phyloP scores from a whole-genome alignment of 2,888 invertebrate species.

The Hyles lineata region DNA sequence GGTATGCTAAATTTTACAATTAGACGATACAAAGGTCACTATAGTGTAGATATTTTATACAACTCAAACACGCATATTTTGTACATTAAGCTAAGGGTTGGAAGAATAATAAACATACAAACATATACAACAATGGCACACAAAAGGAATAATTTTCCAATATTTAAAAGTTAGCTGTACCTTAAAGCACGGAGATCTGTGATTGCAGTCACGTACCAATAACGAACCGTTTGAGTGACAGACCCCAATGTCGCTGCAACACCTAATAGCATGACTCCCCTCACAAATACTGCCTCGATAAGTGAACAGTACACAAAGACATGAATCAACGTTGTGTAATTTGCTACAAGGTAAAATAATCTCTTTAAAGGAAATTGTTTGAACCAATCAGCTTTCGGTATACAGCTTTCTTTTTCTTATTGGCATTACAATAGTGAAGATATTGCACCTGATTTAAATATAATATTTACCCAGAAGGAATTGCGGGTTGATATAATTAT shows the following conservation, averaged over 20 bases:
- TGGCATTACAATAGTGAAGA: no score
- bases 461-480: no score
- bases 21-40: no score
- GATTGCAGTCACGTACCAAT: conserved; percentile 76
- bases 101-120: no score
- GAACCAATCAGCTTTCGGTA: no score
- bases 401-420: no score
- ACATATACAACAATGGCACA: neutral
- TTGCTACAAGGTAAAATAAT: neutral
- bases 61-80: neutral
- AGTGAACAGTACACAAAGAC: conserved; percentile 16
- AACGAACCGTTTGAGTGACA: conserved; percentile 78
- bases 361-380: no score
- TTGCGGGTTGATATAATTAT: no score
- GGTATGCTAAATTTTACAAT: no score
- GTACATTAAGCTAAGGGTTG: neutral
- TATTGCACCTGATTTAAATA: no score
- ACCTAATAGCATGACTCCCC: conserved; percentile 63
- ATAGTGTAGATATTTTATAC: no score
- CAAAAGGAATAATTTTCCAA: neutral
- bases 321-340: conserved; percentile 12
- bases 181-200: conserved; percentile 35
- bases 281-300: conserved; percentile 29
- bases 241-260: conserved; percentile 58
- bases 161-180: conserved; percentile 12